Percentiles rank a stretch among this genome's conserved stretches.
Conservation (phyloP, 2,113 vertebrate genomes). For the Arvicanthis niloticus region DNA sequence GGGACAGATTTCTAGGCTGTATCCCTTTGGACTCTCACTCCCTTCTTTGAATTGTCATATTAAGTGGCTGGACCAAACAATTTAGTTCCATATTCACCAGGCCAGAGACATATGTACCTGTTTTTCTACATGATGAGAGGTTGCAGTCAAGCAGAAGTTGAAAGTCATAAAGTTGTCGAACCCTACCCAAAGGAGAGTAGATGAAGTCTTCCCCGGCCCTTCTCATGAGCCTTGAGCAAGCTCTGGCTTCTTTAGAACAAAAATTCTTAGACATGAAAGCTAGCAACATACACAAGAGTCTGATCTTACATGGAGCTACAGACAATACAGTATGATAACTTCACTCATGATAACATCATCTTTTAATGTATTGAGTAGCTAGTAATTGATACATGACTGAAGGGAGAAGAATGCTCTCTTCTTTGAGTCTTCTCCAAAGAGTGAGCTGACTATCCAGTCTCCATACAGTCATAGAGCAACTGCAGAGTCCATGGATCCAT, state of each 20-base stretch:
- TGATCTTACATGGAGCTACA: neutral
- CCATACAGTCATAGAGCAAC: neutral
- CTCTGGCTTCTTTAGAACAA: neutral
- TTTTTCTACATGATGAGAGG: neutral
- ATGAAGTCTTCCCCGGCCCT: neutral
- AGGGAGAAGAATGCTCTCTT: neutral
- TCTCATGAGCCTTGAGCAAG: neutral
- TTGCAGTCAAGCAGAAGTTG: neutral
- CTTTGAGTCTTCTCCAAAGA: neutral
- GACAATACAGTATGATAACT: neutral
- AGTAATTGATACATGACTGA: accelerated
- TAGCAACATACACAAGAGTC: neutral
- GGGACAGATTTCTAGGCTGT: neutral
- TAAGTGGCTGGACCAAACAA: neutral
- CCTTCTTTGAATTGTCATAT: neutral
- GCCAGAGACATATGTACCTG: neutral
- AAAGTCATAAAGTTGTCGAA: neutral
- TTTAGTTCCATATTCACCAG: neutral
- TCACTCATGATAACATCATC: neutral
- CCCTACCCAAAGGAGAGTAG: neutral
- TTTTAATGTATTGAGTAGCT: neutral
- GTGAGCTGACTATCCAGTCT: neutral
- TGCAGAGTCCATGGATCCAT: neutral
- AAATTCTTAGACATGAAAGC: neutral
- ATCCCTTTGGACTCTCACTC: neutral